phyloP scores from a whole-genome alignment of 2,797 vertebrate genomes.

The Poecilia wingei region DNA sequence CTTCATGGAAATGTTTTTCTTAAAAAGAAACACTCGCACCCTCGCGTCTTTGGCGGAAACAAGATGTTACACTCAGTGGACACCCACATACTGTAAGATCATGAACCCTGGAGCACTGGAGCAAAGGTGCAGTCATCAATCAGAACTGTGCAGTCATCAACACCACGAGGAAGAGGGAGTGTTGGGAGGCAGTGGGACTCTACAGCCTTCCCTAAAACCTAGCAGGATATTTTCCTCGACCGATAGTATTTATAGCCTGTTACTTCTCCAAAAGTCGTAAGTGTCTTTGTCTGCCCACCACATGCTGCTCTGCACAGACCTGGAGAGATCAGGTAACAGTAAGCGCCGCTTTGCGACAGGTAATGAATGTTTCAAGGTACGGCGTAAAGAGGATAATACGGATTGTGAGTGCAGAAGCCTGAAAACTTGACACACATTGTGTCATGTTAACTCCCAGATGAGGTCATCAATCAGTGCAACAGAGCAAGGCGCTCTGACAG shows the following conservation, averaged over 20 bases:
- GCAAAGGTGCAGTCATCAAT: conserved; percentile 66
- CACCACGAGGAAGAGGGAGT: conserved; percentile 53
- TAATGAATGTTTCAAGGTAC: conserved; percentile 34
- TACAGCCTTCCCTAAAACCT: conserved; percentile 12
- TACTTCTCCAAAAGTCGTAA: conserved; percentile 21
- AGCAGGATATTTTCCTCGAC: conserved; percentile 9
- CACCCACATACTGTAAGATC: conserved; percentile 56
- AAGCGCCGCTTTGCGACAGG: conserved; percentile 18
- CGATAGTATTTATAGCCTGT: conserved; percentile 51
- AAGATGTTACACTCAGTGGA: conserved; percentile 50
- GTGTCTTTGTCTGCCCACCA: conserved; percentile 44
- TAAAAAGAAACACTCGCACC: conserved; percentile 32
- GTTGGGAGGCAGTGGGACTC: conserved; percentile 28
- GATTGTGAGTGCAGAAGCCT: conserved; percentile 23
- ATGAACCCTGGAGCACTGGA: conserved; percentile 45
- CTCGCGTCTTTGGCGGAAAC: conserved; percentile 63
- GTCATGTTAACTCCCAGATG: conserved; percentile 79
- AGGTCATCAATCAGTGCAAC: conserved; percentile 79
- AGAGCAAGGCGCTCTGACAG: conserved; percentile 64
- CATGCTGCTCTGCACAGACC: conserved; percentile 33
- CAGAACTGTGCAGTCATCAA: conserved; percentile 60
- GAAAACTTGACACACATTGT: conserved; percentile 65
- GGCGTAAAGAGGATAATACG: conserved; percentile 32
- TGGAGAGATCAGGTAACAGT: conserved; percentile 45
- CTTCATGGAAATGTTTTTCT: conserved; percentile 6